A percentile compares a stretch with the other conserved stretches of the same genome.
Conservation (phyloP, 2,888 invertebrate genomes). For the Tolmerus cingulatus region DNA sequence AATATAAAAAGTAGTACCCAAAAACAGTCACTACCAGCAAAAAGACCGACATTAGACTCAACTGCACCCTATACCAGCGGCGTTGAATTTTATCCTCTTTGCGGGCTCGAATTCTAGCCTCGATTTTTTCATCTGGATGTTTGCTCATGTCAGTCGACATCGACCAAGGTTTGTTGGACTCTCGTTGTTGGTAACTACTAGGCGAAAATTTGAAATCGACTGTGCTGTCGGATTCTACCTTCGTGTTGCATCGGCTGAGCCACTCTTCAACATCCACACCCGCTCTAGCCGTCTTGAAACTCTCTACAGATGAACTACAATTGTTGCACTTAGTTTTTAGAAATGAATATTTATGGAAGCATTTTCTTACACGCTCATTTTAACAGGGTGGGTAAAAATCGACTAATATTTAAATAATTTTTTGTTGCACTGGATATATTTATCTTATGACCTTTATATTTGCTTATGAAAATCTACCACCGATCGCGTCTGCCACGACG, state of each 20-base stretch:
- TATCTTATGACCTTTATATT: neutral
- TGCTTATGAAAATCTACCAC: neutral
- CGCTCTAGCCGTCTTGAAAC: neutral
- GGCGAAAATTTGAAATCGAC: neutral
- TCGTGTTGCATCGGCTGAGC: neutral
- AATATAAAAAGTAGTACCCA: neutral
- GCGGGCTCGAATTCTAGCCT: neutral
- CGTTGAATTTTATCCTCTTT: neutral
- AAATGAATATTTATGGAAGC: neutral
- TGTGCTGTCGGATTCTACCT: neutral
- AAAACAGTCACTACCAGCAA: neutral
- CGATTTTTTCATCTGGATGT: neutral
- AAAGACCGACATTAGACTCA: neutral
- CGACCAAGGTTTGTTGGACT: neutral
- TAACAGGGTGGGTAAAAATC: neutral
- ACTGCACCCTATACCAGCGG: neutral
- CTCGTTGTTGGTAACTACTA: neutral
- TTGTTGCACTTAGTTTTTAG: neutral
- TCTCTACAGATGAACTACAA: neutral
- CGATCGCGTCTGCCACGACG: neutral
- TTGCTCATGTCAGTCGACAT: neutral
- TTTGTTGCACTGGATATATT: neutral
- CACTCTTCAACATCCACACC: neutral
- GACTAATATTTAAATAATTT: neutral
- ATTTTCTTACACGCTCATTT: neutral